Percentiles rank a stretch among this genome's conserved stretches.
Conservation (phyloP, 2,888 invertebrate species). For the Melipona beecheii region DNA sequence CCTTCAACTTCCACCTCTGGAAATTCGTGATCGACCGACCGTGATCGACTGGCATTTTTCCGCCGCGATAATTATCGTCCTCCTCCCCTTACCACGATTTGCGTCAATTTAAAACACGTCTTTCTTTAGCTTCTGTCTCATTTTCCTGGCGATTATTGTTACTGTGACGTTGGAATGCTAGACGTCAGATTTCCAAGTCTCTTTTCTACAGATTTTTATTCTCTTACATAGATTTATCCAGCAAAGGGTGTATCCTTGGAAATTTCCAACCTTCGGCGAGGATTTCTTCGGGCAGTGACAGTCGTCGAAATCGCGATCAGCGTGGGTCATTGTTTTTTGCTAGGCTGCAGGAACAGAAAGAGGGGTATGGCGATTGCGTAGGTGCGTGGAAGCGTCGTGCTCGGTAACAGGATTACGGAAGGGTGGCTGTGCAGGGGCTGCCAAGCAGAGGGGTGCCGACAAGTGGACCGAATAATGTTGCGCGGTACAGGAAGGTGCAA, state of each 20-base stretch:
- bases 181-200: too few species aligned
- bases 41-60: conserved; percentile 53
- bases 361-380: conserved; percentile 54
- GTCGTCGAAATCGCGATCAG: conserved; percentile 38
- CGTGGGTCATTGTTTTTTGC: conserved; percentile 65
- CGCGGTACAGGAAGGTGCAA: conserved; percentile 69
- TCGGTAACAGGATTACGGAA: conserved; percentile 77
- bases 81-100: conserved; percentile 34
- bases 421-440: conserved; percentile 71
- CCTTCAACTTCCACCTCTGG: conserved; percentile 1
- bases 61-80: conserved; percentile 59
- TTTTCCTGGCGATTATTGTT: too few species aligned
- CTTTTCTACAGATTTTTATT: too few species aligned
- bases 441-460: conserved; percentile 71
- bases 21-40: conserved; percentile 60
- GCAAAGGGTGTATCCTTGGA: too few species aligned
- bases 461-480: conserved; percentile 81
- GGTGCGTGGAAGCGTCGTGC: conserved; percentile 70
- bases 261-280: too few species aligned
- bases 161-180: too few species aligned
- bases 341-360: conserved; percentile 48
- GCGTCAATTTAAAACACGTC: conserved; percentile 55
- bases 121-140: too few species aligned
- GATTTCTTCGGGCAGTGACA: neutral
- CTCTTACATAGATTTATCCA: neutral